Evolutionary conservation across 2,797 vertebrate species (phyloP), one percentile per base, ranked within the genome.

Genomic region (Staurois parvus): DNA sequence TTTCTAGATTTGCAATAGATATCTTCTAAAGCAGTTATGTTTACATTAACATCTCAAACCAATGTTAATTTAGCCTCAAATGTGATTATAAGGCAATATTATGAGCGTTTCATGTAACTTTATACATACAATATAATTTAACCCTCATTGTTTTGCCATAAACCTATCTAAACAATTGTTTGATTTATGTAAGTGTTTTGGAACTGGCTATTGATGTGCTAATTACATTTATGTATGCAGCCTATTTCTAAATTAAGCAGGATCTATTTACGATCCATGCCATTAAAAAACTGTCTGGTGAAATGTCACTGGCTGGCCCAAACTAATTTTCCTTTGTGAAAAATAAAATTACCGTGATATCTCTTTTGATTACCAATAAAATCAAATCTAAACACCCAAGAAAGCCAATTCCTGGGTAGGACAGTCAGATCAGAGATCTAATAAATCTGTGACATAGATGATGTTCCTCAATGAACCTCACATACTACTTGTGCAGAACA

Each of bases 61-160:
- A 32, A 86, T 81, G 84, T 70, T 81, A 76, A 79, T 81, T 85
- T 70, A 56, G 17, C 78, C 29, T 30, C 79, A 76, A 77, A 86
- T 86, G 45, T 26, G 73, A 86, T 85, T 85, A 81, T 45, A 42
- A 30, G 67, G 30, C 34, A 59, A 66, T 83, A 30, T 52, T 64
- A 56, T 77, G 34, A 76, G 85, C 62, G 84, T 30, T 77, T 26
- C 72, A 79, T 86, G 85, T 86, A 86, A 86, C 64, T 78, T 68
- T 86, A 86, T 86, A 83, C 69, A 72, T 77, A 68, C 52, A 86
- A 83, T 83, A 83, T 37, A 83, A 86, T 86, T 86, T 83, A 59
- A 30, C 68, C 82, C 66, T 37, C 74, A 74, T 83, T 15, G 76
- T 48, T 77, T 56, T 66, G 76, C 70, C 72, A 83, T 67, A 79